Percentiles rank a stretch among this genome's conserved stretches.
phyloP scores from a whole-genome alignment of 92 coral and sea anemone genomes.

The Bergia sp. region DNA sequence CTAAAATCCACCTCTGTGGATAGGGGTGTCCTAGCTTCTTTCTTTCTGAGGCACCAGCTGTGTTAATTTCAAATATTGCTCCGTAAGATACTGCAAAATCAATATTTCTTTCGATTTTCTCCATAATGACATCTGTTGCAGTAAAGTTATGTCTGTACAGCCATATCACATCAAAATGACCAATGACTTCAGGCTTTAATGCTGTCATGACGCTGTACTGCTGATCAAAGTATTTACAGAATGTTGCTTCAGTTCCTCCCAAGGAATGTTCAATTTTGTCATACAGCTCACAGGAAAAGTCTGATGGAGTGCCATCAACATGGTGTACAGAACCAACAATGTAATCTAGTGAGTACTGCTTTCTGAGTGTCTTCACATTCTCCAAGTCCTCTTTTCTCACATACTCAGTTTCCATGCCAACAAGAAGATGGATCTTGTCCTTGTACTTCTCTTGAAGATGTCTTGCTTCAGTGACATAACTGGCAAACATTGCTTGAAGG shows the following conservation, averaged over 20 bases:
- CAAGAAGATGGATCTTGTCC: slow-evolving; percentile 57
- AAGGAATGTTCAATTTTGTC: slow-evolving; percentile 48
- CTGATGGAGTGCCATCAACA: slow-evolving; percentile 70
- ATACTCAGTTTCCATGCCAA: slow-evolving; percentile 81
- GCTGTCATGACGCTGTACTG: slow-evolving; percentile 62
- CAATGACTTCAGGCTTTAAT: slow-evolving; percentile 68
- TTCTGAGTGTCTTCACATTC: slow-evolving; percentile 42
- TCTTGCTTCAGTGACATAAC: slow-evolving; percentile 65
- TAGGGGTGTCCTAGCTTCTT: slow-evolving; percentile 63
- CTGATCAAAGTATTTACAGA: slow-evolving; percentile 64
- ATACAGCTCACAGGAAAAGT: slow-evolving; percentile 57
- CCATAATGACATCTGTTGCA: slow-evolving; percentile 55
- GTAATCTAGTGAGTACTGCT: slow-evolving; percentile 56
- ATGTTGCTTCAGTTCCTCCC: slow-evolving; percentile 67
- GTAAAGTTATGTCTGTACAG: slow-evolving; percentile 59
- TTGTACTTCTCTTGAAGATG: slow-evolving; percentile 69
- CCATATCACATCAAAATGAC: slow-evolving; percentile 75
- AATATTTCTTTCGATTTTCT: slow-evolving; percentile 67
- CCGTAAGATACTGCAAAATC: slow-evolving; percentile 68
- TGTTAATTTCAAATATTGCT: slow-evolving; percentile 78
- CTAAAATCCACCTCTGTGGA: slow-evolving; percentile 57
- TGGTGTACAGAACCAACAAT: slow-evolving; percentile 79
- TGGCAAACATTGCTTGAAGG: slow-evolving; percentile 57
- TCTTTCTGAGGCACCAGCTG: slow-evolving; percentile 59
- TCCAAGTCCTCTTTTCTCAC: slow-evolving; percentile 54